These are phyloP conservation scores for Brenthis hecate DNA, from an alignment of 2,888 invertebrate species.

Conservation along the genomic window DNA sequence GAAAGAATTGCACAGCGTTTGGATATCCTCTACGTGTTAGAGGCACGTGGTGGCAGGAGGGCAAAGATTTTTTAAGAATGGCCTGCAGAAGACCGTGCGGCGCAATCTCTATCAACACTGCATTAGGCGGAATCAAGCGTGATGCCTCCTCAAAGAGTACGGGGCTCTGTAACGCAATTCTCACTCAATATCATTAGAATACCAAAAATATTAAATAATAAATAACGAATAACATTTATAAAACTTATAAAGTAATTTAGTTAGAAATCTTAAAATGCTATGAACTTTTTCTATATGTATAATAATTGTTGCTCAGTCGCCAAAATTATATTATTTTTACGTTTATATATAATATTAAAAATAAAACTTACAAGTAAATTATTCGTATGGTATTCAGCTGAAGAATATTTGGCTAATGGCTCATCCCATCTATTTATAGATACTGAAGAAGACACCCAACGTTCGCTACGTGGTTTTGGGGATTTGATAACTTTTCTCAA, in stretches of 20 bases:
- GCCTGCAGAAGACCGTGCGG: conserved; percentile 95
- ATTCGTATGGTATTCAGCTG: conserved; percentile 92
- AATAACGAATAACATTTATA: no score
- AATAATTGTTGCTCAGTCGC: no score
- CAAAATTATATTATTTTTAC: no score
- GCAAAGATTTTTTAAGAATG: conserved; percentile 55
- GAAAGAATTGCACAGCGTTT: conserved; percentile 81
- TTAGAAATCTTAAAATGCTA: no score
- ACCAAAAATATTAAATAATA: no score
- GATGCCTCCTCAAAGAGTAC: conserved; percentile 92
- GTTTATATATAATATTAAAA: no score
- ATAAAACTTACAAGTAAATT: conserved; percentile 84
- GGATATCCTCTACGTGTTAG: conserved; percentile 87
- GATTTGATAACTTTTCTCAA: conserved; percentile 81
- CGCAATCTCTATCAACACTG: conserved; percentile 92
- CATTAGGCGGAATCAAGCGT: conserved; percentile 87
- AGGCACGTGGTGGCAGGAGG: conserved; percentile 85
- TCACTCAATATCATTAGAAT: neutral
- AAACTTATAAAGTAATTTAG: no score
- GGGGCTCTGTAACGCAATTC: conserved; percentile 76
- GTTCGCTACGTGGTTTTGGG: conserved; percentile 83
- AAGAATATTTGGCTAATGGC: conserved; percentile 77
- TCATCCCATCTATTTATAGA: conserved; percentile 83
- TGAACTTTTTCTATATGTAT: no score
- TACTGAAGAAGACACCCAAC: conserved; percentile 92